A percentile compares a stretch with the other conserved stretches of the same genome.
phyloP scores from a whole-genome alignment of 2,113 vertebrate genomes.

The Amazona vittata region DNA sequence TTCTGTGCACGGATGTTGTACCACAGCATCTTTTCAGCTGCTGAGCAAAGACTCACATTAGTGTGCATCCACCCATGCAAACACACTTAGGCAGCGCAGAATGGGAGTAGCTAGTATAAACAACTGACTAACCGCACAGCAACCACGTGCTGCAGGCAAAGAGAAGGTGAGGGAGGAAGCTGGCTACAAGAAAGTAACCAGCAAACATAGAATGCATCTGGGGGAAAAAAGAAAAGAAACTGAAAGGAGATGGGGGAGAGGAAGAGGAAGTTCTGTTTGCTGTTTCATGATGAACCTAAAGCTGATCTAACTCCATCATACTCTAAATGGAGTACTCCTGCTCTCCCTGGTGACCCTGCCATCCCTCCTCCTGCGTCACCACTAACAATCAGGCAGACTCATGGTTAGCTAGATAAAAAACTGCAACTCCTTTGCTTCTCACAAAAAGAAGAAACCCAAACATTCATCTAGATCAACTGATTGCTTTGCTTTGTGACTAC shows the following conservation, averaged over 20 bases:
- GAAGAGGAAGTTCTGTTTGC: not conserved
- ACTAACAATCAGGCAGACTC: not conserved
- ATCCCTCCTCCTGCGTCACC: not conserved
- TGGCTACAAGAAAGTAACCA: not conserved
- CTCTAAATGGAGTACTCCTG: not conserved
- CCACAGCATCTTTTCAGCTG: not conserved
- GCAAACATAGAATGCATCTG: not conserved
- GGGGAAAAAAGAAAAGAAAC: accelerated
- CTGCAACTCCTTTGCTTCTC: not conserved
- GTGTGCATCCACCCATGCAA: not conserved
- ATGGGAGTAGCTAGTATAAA: not conserved
- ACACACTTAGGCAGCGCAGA: not conserved
- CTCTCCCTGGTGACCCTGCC: not conserved
- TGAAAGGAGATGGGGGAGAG: not conserved
- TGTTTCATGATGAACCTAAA: not conserved
- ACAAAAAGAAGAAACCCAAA: not conserved
- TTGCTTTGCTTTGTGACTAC: not conserved
- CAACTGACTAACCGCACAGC: not conserved
- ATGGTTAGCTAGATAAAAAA: not conserved
- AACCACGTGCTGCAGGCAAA: not conserved
- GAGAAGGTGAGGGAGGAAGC: not conserved
- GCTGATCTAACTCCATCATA: not conserved
- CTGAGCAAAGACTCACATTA: not conserved
- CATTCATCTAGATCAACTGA: not conserved
- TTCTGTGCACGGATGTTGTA: not conserved